phyloP scores from a whole-genome alignment of 2,113 vertebrate genomes.

The Maccullochella peelii region DNA sequence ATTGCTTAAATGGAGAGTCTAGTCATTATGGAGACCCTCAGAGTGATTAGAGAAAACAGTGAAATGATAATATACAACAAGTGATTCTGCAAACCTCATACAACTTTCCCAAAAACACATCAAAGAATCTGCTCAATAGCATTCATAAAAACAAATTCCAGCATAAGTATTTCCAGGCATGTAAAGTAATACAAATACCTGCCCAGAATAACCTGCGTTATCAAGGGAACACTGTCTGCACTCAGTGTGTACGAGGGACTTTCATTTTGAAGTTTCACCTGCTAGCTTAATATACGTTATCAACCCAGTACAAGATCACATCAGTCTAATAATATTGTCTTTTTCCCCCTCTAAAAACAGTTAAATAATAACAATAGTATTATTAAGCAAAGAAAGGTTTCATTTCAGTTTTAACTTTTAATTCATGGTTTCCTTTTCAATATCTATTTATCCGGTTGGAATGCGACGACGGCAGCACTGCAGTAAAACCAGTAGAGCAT shows the following conservation, averaged over 20 bases:
- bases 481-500: too few species aligned
- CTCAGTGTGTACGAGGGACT: background rate
- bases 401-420: too few species aligned
- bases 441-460: too few species aligned
- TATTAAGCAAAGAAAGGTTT: too few species aligned
- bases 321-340: too few species aligned
- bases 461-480: too few species aligned
- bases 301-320: too few species aligned
- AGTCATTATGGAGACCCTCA: constrained; percentile 62
- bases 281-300: too few species aligned
- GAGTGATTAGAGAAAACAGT: constrained; percentile 67
- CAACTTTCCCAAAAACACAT: background rate
- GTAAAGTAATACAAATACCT: background rate
- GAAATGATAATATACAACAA: constrained; percentile 50
- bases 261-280: background rate
- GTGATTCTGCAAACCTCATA: constrained; percentile 31
- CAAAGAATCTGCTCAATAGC: background rate
- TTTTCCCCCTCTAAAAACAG: too few species aligned
- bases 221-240: background rate
- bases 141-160: background rate
- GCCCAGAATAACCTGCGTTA: background rate
- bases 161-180: background rate
- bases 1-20: constrained; percentile 66
- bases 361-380: too few species aligned
- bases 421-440: too few species aligned